phyloP scores from a whole-genome alignment of 64 coral and sea anemone species.

The Stichodactyla helianthus region DNA sequence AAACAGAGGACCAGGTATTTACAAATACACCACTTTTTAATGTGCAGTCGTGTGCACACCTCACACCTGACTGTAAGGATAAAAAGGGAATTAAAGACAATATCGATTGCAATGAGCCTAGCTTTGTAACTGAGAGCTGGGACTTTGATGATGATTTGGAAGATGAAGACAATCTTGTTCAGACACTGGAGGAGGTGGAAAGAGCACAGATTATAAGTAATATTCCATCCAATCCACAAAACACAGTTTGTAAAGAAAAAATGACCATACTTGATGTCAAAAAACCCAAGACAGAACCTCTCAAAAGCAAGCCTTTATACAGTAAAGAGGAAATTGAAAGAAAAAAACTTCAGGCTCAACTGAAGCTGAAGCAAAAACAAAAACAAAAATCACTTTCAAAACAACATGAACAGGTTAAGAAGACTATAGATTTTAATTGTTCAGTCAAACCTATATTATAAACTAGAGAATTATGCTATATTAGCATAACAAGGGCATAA shows the following conservation, averaged over 20 bases:
- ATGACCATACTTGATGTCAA: not conserved
- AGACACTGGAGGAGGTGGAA: conserved; percentile 44
- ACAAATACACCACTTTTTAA: conserved; percentile 31
- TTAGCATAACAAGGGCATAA: too few relatives aligned
- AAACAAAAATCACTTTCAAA: not conserved
- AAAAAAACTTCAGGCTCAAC: conserved; percentile 41
- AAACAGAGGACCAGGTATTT: conserved; percentile 32
- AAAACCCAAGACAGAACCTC: not conserved
- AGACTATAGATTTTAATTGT: not conserved
- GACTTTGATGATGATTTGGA: conserved; percentile 44
- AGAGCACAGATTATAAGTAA: conserved; percentile 23
- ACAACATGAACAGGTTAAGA: not conserved
- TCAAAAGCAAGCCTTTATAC: not conserved
- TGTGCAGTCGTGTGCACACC: not conserved
- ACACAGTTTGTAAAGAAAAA: not conserved
- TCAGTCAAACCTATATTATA: not conserved
- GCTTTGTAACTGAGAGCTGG: conserved; percentile 50
- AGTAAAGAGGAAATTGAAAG: conserved; percentile 54
- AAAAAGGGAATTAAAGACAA: not conserved
- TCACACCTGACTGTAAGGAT: not conserved
- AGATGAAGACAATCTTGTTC: conserved; percentile 36
- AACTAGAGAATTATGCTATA: too few relatives aligned
- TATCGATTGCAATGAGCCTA: conserved; percentile 13
- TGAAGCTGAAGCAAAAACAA: conserved; percentile 14
- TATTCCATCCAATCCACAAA: not conserved